These are phyloP conservation scores for Puntigrus tetrazona DNA, from an alignment of 2,113 vertebrate genomes.

Conservation along the genomic window DNA sequence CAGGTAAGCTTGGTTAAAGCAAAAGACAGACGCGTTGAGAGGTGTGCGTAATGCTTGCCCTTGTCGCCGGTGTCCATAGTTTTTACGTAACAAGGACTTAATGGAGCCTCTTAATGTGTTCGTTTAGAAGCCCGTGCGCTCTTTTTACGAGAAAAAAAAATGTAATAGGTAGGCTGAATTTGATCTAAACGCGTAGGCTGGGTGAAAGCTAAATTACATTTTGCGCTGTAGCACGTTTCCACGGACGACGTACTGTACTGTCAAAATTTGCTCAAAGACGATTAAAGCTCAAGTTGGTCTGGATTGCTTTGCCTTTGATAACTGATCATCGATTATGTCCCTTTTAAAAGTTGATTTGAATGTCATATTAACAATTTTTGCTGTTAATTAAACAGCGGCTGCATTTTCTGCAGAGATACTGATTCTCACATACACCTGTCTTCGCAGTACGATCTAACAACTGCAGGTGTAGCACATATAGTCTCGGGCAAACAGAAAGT, in stretches of 20 bases:
- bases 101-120: slow-evolving; percentile 79
- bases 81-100: slow-evolving; percentile 74
- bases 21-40: slow-evolving; percentile 32
- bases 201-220: background rate
- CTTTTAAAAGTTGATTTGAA: no score
- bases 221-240: background rate
- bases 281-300: slow-evolving; percentile 39
- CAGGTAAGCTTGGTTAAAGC: slow-evolving; percentile 63
- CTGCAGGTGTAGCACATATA: slow-evolving; percentile 65
- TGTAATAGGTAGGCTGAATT: no score
- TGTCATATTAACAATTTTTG: background rate
- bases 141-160: background rate
- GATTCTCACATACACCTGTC: slow-evolving; percentile 56
- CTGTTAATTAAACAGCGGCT: background rate
- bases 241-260: no score
- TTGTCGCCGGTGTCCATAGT: slow-evolving; percentile 58
- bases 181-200: no score
- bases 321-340: background rate
- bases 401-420: background rate
- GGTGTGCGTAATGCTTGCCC: slow-evolving; percentile 51
- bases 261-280: slow-evolving; percentile 83
- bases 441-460: slow-evolving; percentile 32
- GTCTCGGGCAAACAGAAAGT: slow-evolving; percentile 64
- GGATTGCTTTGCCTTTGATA: background rate
- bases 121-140: slow-evolving; percentile 57